Percentiles rank a stretch among this genome's conserved stretches.
Evolutionary conservation across 2,888 invertebrate genomes (phyloP).

Genomic region (Xestia sexstrigata): DNA sequence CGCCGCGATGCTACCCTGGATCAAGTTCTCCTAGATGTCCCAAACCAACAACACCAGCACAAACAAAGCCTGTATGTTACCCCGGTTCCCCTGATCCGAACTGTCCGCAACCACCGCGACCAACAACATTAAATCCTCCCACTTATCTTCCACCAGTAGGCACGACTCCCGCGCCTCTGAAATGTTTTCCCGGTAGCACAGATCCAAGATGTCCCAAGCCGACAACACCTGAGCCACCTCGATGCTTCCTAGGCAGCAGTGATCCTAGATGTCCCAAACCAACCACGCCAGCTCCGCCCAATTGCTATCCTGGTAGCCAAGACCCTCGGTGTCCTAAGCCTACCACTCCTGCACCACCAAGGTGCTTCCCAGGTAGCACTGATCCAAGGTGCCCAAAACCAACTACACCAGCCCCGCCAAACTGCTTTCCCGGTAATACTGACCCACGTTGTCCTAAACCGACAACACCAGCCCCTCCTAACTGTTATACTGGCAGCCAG

Average conservation of each 20-base stretch:
- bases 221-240: slow-evolving; percentile 65
- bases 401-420: slow-evolving; percentile 69
- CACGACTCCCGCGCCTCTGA: slow-evolving; percentile 50
- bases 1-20: slow-evolving; percentile 78
- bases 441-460: slow-evolving; percentile 17
- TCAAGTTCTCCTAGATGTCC: slow-evolving; percentile 67
- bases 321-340: slow-evolving; percentile 64
- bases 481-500: slow-evolving; percentile 7
- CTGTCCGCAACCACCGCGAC: slow-evolving; percentile 70
- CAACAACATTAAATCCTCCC: slow-evolving; percentile 62
- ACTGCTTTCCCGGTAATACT: background rate
- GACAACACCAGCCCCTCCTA: background rate
- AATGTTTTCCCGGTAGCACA: slow-evolving; percentile 34
- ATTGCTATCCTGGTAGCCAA: slow-evolving; percentile 74
- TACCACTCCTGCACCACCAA: slow-evolving; percentile 45
- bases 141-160: slow-evolving; percentile 32
- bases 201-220: slow-evolving; percentile 47
- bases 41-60: slow-evolving; percentile 48
- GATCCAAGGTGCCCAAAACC: slow-evolving; percentile 66
- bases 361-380: slow-evolving; percentile 51
- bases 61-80: slow-evolving; percentile 52
- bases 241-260: slow-evolving; percentile 73
- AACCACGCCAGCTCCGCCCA: slow-evolving; percentile 50
- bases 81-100: slow-evolving; percentile 70
- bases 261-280: slow-evolving; percentile 78